Conservation (phyloP, 2,888 invertebrate genomes). For the Tethea ocularis region DNA sequence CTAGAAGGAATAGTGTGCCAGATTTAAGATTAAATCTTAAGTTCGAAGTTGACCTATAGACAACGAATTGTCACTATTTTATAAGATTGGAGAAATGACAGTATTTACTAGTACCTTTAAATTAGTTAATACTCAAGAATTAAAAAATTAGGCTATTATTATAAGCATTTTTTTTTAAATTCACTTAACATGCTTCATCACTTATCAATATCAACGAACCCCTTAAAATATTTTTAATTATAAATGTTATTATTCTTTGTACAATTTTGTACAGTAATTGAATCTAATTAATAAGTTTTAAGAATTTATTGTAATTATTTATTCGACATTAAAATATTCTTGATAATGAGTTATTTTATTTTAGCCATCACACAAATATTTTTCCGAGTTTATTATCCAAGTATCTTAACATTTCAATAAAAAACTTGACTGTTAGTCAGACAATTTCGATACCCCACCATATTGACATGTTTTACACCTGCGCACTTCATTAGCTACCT, state of each 20-base stretch:
- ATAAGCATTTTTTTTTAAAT: slow-evolving; percentile 10
- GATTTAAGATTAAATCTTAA: slow-evolving; percentile 70
- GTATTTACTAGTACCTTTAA: slow-evolving; percentile 61
- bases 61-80: slow-evolving; percentile 15
- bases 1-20: slow-evolving; percentile 76
- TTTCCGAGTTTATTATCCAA: too few species aligned
- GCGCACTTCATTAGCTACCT: too few species aligned
- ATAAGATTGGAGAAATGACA: slow-evolving; percentile 35
- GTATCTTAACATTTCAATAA: too few species aligned
- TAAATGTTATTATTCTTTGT: slow-evolving; percentile 46
- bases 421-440: too few species aligned
- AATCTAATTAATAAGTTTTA: slow-evolving; percentile 68
- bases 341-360: neutral
- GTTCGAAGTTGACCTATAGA: slow-evolving; percentile 66
- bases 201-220: slow-evolving; percentile 17
- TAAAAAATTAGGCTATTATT: slow-evolving; percentile 13
- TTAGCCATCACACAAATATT: neutral
- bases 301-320: slow-evolving; percentile 67
- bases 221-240: slow-evolving; percentile 24
- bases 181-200: slow-evolving; percentile 12
- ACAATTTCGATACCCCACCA: too few species aligned
- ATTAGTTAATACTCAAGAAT: slow-evolving; percentile 54
- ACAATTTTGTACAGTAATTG: slow-evolving; percentile 77
- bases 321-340: slow-evolving; percentile 36
- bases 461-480: too few species aligned